Base-by-base conservation (phyloP, 1,140 invertebrate species). In the Philotrypesis tridentata region DNA sequence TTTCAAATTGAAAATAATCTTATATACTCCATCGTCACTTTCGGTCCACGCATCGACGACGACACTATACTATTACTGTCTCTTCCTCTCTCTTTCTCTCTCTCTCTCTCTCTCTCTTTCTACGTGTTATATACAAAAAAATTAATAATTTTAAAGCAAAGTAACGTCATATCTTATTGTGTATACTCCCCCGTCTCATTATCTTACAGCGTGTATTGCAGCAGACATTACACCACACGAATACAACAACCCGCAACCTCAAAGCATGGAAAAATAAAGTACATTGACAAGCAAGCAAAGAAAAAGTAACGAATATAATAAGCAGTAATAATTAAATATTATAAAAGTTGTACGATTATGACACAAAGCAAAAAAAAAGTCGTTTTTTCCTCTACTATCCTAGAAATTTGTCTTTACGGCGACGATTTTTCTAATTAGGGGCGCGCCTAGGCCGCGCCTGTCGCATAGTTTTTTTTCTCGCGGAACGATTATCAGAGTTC, bases 331-430 rank as follows among this genome's bases (percentile, higher is more conserved):
- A 40, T 33, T 1, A 77, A 68, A 5, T 48, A 71, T n/a, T 70
- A 81, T 48, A 63, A 60, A 60, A n/a, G n/a, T n/a, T 12, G 2
- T 65, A 27, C 9, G n/a, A 65, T 27, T 65, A 63, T n/a, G n/a
- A 23, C 25, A 8, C 21, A 27, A 65, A 29, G 27, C 9, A 65
- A 65, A 65, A 74, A 48, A 65, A 29, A 80, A 17, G 65, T 72
- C 31, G 31, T 74, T 82, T 82, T 82, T 82, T 77, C 74, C 74
- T 82, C 80, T 82, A 82, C 80, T 82, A 82, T 82, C 80, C 74
- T 82, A 75, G 40, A 33, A 78, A 63, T 72, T 81, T 76, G 63
- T 81, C 72, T 76, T n/a, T 76, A 70, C 23, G 68, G 25, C 73
- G 48, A 70, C 5, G 33, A 76, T 70, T 81, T 81, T 68, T 68